Evolutionary conservation across 2,888 invertebrate genomes (phyloP).

Genomic region (Globia sparganii): DNA sequence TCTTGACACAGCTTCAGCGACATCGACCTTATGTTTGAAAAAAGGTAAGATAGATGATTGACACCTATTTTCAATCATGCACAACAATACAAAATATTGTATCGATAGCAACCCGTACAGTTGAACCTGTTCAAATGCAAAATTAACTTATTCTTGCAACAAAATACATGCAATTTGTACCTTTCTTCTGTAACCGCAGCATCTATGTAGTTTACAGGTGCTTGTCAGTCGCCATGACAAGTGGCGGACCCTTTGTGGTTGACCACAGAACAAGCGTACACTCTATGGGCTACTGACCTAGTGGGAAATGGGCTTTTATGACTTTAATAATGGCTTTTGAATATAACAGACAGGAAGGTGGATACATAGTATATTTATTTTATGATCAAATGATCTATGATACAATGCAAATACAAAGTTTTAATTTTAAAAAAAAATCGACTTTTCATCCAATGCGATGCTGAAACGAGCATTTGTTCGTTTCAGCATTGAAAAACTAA

Average conservation of each 20-base stretch:
- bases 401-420: neutral
- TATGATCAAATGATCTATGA: neutral
- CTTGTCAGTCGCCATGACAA: constrained; percentile 35
- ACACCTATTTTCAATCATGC: too few species aligned
- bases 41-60: too few species aligned
- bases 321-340: too few species aligned
- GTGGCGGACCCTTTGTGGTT: constrained; percentile 53
- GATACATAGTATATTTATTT: neutral
- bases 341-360: too few species aligned
- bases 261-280: constrained; percentile 38
- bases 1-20: too few species aligned
- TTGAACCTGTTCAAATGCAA: too few species aligned
- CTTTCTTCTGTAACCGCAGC: constrained; percentile 37
- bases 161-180: constrained; percentile 20
- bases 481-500: neutral
- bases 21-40: too few species aligned
- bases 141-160: neutral
- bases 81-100: too few species aligned
- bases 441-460: neutral
- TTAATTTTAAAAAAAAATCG: neutral
- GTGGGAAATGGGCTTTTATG: constrained; percentile 14
- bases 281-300: constrained; percentile 54
- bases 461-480: too few species aligned
- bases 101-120: too few species aligned
- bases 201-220: constrained; percentile 7